These are phyloP conservation scores for Probosciger aterrimus DNA, from an alignment of 2,113 vertebrate genomes.

Conservation along the genomic window DNA sequence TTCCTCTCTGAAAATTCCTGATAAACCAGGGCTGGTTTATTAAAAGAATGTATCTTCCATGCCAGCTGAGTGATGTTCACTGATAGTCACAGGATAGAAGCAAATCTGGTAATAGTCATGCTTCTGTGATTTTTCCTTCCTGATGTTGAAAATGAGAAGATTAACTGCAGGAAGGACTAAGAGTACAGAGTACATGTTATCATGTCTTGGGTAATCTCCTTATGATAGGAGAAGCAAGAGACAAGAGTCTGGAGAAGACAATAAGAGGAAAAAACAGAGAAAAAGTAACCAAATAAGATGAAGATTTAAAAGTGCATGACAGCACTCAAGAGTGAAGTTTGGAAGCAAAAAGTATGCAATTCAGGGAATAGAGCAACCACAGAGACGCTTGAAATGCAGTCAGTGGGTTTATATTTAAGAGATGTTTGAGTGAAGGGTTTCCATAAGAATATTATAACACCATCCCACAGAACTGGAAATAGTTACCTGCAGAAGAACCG, in stretches of 20 bases:
- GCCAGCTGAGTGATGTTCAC: not conserved
- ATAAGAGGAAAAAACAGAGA: not conserved
- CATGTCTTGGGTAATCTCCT: not conserved
- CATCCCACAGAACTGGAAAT: not conserved
- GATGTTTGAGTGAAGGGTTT: not conserved
- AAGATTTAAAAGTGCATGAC: not conserved
- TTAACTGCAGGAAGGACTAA: not conserved
- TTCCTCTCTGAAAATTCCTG: not conserved
- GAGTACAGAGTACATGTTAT: not conserved
- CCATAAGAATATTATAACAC: not conserved
- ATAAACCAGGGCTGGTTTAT: not conserved
- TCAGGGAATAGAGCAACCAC: not conserved
- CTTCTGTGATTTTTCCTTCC: constrained; percentile 1
- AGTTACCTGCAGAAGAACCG: not conserved
- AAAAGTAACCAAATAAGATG: not conserved
- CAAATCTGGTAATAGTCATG: constrained; percentile 24
- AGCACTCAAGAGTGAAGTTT: not conserved
- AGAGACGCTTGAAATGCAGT: not conserved
- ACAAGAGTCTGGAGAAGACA: not conserved
- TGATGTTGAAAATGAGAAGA: not conserved
- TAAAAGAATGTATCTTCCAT: not conserved
- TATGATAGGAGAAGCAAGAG: not conserved
- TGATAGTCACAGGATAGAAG: not conserved
- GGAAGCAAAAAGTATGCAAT: not conserved
- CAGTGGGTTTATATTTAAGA: not conserved